Base-by-base conservation (phyloP, 2,113 vertebrate genomes). In the Chaenocephalus aceratus region DNA sequence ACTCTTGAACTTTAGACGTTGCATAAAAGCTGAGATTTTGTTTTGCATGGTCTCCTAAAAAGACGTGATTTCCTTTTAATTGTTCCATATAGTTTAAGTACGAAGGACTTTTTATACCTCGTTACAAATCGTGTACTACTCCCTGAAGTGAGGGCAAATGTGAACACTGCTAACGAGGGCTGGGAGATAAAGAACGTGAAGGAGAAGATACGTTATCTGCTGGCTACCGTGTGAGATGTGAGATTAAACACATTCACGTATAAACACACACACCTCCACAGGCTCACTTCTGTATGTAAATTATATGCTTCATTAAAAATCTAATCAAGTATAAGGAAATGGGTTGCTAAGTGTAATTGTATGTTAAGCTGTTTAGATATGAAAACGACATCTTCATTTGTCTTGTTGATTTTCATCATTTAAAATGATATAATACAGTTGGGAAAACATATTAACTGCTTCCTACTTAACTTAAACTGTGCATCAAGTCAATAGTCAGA, bases 191-290 rank as follows among this genome's bases (percentile, higher is more conserved):
- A 85, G 83, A 80, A 52, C 85, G 81, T 76, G 83, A 89, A 75
- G 46, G 70, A 58, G 41, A 58, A 88, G 91, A 94, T 94, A 92
- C 8, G 82, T 91, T 94, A 95, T 95, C 93, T 83, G 57, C 41
- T 60, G 44, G 88, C 95, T 95, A 93, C 94, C 86, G 93, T 85
- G 78, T 56, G 66, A 87, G 83, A 68, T 82, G 69, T 54, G 61
- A 88, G 74, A 83, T 86, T 82, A 91, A 92, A 93, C 84, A 75
- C 58, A 84, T 56, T 79, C 64, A 63, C 49, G 18, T 30, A 64
- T 14, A 79, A 67, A 80, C 30, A 60, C 59, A 71, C 18, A 48
- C 7, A 67, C 11, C 41, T 61, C 10, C 10, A 68, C 34, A 80
- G 12, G 18, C 67, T 60, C 34, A 62, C 56, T 21, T 54, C 48